Evolutionary conservation across 2,888 invertebrate genomes (phyloP), one percentile per base, ranked within the genome.

Genomic region (Drosophila bunnanda): DNA sequence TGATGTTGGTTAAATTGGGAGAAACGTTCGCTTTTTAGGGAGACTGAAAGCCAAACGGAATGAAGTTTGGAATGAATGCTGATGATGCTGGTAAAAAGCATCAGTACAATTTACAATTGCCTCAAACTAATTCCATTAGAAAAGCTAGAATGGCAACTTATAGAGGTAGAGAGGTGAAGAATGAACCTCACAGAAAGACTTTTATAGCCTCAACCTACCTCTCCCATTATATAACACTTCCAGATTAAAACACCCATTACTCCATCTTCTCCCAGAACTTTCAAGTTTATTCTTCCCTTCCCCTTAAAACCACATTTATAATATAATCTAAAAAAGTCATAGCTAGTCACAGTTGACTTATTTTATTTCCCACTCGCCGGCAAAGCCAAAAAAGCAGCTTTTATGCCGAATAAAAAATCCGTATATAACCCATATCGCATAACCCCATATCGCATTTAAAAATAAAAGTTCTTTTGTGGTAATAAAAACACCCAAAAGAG

Each of bases 271-370:
- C 8, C 22, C 15, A 61, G 30, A 44, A 36, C 36, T 36, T 28
- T 32, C 22, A 52, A 41, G 52, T 64, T 13, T 9, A 34, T 25
- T 17, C 25, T 32, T 13, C n/a, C n/a, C 12, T 36, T 17, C 20
- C 2, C 17, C 13, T 13, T 13, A 28, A 32, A 52, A 69, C 10
- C 36, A 17, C 52, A 28, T 53, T 34, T 3, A n/a, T 50, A 46
- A 38, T 71, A 38, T 38, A 25, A 25, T 25, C 25, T 9, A n/a
- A 34, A 43, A 58, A 55, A 53, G n/a, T 20, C 32, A 48, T 54
- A 36, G 30, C 8, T 38, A 41, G 72, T 75, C 48, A 76, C 80
- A 75, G 68, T 80, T 79, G 65, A 79, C 68, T 77, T 71, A 57
- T 68, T 82, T 82, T 68, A 73, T 82, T 82, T 77, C 70, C 59